Conservation (phyloP, 2,797 vertebrate species). For the Delichon dasypus region DNA sequence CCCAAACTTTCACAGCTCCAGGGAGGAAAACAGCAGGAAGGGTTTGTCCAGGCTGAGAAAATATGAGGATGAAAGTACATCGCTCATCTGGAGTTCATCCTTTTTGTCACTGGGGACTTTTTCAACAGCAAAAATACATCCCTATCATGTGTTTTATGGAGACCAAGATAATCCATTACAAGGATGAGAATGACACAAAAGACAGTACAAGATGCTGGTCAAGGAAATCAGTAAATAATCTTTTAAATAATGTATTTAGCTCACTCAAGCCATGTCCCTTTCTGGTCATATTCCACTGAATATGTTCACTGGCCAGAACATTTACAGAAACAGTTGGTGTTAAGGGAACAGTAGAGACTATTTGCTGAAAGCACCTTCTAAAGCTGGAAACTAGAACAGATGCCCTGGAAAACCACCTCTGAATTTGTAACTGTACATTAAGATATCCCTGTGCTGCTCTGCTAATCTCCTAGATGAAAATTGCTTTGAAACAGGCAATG, state of each 20-base stretch:
- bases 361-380: conserved; percentile 23
- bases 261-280: not conserved
- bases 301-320: conserved; percentile 6
- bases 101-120: conserved; percentile 25
- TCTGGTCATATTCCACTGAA: not conserved
- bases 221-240: conserved; percentile 12
- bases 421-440: conserved; percentile 33
- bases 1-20: not conserved
- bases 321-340: conserved; percentile 10
- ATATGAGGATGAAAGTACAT: conserved; percentile 28
- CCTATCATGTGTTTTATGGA: not conserved
- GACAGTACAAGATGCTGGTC: not conserved
- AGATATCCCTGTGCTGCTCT: conserved; percentile 24
- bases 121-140: conserved; percentile 33
- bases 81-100: conserved; percentile 29
- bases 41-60: conserved; percentile 8
- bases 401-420: conserved; percentile 3
- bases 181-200: not conserved
- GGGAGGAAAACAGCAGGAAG: not conserved
- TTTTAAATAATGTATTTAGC: conserved; percentile 30
- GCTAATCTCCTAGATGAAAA: conserved; percentile 36
- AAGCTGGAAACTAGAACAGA: conserved; percentile 19
- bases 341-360: conserved; percentile 13
- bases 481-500: conserved; percentile 22
- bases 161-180: conserved; percentile 10